A percentile compares a stretch with the other conserved stretches of the same genome.
Conservation (phyloP, 2,797 vertebrate genomes). For the Acanthurus tractus region DNA sequence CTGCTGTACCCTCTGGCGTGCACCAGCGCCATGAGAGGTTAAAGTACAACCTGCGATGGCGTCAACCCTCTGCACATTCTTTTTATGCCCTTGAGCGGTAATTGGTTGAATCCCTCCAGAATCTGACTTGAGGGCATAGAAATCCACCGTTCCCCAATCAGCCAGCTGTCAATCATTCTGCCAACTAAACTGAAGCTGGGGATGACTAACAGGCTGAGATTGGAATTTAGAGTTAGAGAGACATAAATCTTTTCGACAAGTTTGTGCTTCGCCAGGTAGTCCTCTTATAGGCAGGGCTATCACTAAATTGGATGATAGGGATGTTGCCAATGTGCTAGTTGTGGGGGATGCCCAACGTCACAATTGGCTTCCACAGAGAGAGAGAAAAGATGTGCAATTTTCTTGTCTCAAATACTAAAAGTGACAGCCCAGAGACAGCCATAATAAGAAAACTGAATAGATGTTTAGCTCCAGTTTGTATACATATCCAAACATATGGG, state of each 20-base stretch:
- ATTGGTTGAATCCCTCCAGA: constrained; percentile 83
- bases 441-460: constrained; percentile 24
- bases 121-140: constrained; percentile 82
- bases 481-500: background rate
- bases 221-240: constrained; percentile 79
- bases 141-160: constrained; percentile 81
- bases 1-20: constrained; percentile 61
- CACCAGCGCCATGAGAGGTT: constrained; percentile 62
- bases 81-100: constrained; percentile 84
- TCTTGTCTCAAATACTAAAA: constrained; percentile 53
- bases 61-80: constrained; percentile 72
- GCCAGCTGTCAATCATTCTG: constrained; percentile 80
- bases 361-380: constrained; percentile 61
- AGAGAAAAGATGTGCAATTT: constrained; percentile 48
- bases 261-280: constrained; percentile 75
- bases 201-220: constrained; percentile 80
- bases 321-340: constrained; percentile 58
- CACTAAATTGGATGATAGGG: constrained; percentile 73
- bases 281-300: constrained; percentile 56
- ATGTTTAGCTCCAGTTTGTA: constrained; percentile 17
- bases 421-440: constrained; percentile 24
- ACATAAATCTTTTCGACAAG: constrained; percentile 80
- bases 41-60: constrained; percentile 68
- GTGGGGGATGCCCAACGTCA: constrained; percentile 57
- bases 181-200: constrained; percentile 77